Percentiles rank a stretch among this genome's conserved stretches.
Conservation (phyloP, 2,797 vertebrate genomes). For the Antrozous pallidus region DNA sequence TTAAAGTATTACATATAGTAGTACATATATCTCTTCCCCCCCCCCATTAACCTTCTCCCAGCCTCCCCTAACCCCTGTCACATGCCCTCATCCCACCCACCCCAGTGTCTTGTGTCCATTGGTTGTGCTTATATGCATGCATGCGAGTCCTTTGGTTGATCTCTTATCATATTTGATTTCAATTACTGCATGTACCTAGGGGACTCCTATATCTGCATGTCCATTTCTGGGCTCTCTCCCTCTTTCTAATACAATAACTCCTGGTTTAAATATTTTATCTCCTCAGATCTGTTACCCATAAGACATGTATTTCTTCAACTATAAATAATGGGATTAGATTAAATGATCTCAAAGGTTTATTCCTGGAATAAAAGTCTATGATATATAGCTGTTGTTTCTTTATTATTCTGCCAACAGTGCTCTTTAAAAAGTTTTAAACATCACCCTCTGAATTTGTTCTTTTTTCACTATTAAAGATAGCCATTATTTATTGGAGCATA, state of each 20-base stretch:
- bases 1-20: too few species aligned
- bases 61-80: too few species aligned
- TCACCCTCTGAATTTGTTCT: constrained; percentile 24
- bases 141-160: too few species aligned
- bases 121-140: too few species aligned
- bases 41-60: too few species aligned
- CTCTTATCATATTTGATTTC: background rate
- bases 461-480: background rate
- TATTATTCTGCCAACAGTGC: constrained; percentile 33
- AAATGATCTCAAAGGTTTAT: constrained; percentile 53
- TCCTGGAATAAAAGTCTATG: constrained; percentile 49
- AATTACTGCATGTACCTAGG: background rate
- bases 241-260: constrained; percentile 22
- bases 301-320: constrained; percentile 47
- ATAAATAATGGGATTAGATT: constrained; percentile 51
- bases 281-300: constrained; percentile 32
- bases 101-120: too few species aligned
- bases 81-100: too few species aligned
- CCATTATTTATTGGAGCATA: background rate
- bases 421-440: constrained; percentile 47
- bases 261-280: constrained; percentile 35
- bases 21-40: too few species aligned
- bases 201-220: background rate
- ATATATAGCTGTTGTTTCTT: constrained; percentile 43
- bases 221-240: constrained; percentile 35